Evolutionary conservation across 2,888 invertebrate species (phyloP), one percentile per base, ranked within the genome.

Genomic region (Rhogogaster chlorosoma): DNA sequence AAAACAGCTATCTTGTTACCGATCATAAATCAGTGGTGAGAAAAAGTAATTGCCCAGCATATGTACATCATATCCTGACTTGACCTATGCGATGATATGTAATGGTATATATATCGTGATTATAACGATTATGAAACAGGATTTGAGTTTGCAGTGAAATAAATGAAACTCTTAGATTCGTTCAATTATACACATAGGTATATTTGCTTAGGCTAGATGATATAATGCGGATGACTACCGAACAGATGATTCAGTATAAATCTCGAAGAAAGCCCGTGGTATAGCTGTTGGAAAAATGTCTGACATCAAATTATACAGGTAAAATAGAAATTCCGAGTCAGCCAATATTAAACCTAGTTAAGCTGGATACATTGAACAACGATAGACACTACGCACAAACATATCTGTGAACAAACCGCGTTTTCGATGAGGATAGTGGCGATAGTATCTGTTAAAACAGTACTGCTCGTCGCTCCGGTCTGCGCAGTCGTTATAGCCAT

Each of bases 381-480:
- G n/a, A 93, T 93, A 85, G 94, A 94, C 86, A 90, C 88, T 83
- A 95, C 94, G 87, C 94, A 91, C 88, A 91, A 90, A 91, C 89
- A 92, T 89, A 90, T 91, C 88, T 89, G 91, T 92, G 90, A 93
- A 92, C 92, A 92, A 93, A 93, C 92, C 93, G 90, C 92, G 90
- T 93, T 89, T 90, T 89, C 90, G 89, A 83, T 91, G 92, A 87
- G 92, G 92, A 90, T 89, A 91, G 89, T 90, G 90, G 84, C 89
- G 91, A 88, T 95, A 95, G 90, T 94, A 93, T 91, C 93, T 92
- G 91, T 93, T 93, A 91, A 94, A 92, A 93, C 95, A 95, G 93
- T 94, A 94, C 89, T 93, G 93, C 93, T 96, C 96, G 92, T 96
- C 96, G 89, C 95, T 95, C 91, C 94, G 93, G 92, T 96, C 96